phyloP scores from a whole-genome alignment of 2,797 vertebrate species.

The Rhynchonycteris naso region DNA sequence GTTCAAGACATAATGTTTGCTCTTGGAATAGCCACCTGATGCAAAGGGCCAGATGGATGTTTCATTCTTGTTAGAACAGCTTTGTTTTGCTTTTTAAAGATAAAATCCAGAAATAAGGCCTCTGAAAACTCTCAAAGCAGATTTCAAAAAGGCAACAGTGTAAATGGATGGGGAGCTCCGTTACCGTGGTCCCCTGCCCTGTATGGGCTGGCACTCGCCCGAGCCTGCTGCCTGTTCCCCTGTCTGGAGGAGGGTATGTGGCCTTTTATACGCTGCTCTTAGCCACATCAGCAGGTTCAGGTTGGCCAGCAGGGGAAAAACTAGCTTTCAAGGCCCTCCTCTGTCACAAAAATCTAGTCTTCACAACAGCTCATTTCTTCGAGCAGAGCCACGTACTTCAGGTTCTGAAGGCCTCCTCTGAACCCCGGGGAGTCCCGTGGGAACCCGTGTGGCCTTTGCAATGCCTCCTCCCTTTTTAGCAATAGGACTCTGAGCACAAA shows the following conservation, averaged over 20 bases:
- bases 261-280: conserved; percentile 15
- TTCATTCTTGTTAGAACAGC: neutral
- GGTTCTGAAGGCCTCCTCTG: neutral
- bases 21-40: neutral
- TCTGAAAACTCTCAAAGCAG: neutral
- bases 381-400: no score
- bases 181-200: fast-evolving
- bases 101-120: neutral
- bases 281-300: neutral
- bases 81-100: neutral
- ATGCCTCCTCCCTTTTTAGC: conserved; percentile 62
- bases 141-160: neutral
- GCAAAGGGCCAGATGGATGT: neutral
- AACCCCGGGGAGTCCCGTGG: neutral
- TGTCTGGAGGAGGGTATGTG: neutral
- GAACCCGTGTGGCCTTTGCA: neutral
- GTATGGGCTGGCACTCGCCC: no score
- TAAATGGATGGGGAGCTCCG: neutral
- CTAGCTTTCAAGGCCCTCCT: neutral
- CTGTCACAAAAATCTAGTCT: neutral
- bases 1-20: neutral
- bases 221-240: neutral
- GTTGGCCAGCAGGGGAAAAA: neutral
- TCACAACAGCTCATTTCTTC: neutral
- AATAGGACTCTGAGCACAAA: conserved; percentile 56